Conservation (phyloP, 2,888 invertebrate species). For the Zaprionus obscuricornis region DNA sequence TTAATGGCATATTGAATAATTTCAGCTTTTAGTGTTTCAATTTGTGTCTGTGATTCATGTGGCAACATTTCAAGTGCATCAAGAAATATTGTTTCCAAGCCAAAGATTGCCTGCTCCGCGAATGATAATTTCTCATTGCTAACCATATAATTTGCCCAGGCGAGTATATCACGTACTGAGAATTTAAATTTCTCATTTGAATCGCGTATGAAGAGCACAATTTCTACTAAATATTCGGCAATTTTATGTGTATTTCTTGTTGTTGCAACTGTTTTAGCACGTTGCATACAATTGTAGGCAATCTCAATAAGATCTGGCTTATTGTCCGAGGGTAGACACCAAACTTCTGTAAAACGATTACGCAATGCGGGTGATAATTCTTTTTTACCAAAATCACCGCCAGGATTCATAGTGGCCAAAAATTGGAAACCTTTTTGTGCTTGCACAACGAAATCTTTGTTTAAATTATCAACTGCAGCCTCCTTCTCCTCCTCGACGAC, state of each 20-base stretch:
- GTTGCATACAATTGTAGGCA: slow-evolving; percentile 89
- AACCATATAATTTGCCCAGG: slow-evolving; percentile 95
- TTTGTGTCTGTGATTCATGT: slow-evolving; percentile 86
- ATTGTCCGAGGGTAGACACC: slow-evolving; percentile 93
- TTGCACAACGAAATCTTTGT: slow-evolving; percentile 86
- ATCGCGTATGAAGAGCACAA: slow-evolving; percentile 90
- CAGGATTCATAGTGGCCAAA: slow-evolving; percentile 99
- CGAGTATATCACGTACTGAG: slow-evolving; percentile 95
- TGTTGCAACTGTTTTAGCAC: slow-evolving; percentile 82
- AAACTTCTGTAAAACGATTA: slow-evolving; percentile 99
- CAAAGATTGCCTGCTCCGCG: slow-evolving; percentile 91
- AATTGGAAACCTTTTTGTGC: slow-evolving; percentile 93
- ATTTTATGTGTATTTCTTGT: slow-evolving; percentile 83
- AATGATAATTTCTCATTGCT: slow-evolving; percentile 73
- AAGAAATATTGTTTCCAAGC: slow-evolving; percentile 94
- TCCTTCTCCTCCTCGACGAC: slow-evolving; percentile 83
- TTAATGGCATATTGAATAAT: slow-evolving; percentile 86
- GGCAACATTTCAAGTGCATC: slow-evolving; percentile 94
- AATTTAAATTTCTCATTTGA: slow-evolving; percentile 91
- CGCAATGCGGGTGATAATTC: slow-evolving; percentile 98
- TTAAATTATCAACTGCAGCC: slow-evolving; percentile 45
- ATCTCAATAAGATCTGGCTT: slow-evolving; percentile 91
- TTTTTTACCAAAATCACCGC: slow-evolving; percentile 99
- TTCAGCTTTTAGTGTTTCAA: slow-evolving; percentile 83
- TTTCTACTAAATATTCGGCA: slow-evolving; percentile 90